Percentiles rank a stretch among this genome's conserved stretches.
phyloP scores from a whole-genome alignment of 2,888 invertebrate genomes.

The Eurois occulta region DNA sequence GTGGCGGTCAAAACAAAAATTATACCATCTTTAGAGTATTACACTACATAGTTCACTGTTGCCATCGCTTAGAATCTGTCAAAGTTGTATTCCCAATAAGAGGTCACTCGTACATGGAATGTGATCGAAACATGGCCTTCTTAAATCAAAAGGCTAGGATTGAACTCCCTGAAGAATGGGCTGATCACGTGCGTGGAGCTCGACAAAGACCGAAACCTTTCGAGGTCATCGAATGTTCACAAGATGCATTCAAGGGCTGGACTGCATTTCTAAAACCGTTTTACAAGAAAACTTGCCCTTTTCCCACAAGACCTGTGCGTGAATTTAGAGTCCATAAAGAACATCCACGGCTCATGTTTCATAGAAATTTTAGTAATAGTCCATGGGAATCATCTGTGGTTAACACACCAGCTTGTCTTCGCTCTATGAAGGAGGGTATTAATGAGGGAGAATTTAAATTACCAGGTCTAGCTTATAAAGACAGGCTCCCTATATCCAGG shows the following conservation, averaged over 20 bases:
- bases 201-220: not conserved
- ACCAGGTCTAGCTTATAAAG: constrained; percentile 13
- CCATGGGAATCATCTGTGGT: constrained; percentile 11
- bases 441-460: constrained; percentile 3
- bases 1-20: too few species aligned
- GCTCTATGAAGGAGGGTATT: not conserved
- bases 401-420: constrained; percentile 4
- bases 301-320: constrained; percentile 2
- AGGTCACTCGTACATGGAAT: too few species aligned
- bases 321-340: constrained; percentile 1
- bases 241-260: constrained; percentile 2
- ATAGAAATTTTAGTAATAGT: constrained; percentile 6
- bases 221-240: not conserved
- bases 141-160: too few species aligned
- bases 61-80: too few species aligned
- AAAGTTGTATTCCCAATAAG: too few species aligned
- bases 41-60: too few species aligned
- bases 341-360: too few species aligned
- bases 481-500: constrained; percentile 1
- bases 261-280: not conserved
- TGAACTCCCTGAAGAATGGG: too few species aligned
- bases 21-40: too few species aligned
- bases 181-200: too few species aligned
- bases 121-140: too few species aligned
- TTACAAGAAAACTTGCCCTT: not conserved